Conservation (phyloP, 2,113 vertebrate species). For the Neomonachus schauinslandi region DNA sequence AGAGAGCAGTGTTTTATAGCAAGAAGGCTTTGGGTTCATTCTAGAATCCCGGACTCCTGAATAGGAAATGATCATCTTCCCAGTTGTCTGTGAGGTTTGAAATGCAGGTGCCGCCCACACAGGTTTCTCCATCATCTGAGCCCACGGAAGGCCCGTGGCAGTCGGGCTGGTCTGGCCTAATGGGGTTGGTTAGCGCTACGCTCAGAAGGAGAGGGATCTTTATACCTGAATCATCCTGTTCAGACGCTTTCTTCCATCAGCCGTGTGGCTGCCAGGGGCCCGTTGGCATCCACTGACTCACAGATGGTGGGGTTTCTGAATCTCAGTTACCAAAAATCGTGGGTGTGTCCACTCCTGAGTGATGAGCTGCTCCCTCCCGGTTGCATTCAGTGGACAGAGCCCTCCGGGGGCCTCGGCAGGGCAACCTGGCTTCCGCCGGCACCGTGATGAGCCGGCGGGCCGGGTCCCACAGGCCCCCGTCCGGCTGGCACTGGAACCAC, state of each 20-base stretch:
- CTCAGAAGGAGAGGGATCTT: neutral
- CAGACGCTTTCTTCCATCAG: neutral
- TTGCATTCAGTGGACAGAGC: too few relatives aligned
- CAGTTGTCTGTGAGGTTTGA: accelerated
- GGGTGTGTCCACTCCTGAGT: accelerated
- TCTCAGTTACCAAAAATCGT: accelerated
- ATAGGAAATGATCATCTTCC: neutral
- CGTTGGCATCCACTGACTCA: neutral
- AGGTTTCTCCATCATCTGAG: accelerated
- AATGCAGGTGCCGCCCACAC: accelerated
- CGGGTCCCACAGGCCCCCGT: accelerated
- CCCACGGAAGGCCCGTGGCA: accelerated
- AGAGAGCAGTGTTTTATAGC: neutral
- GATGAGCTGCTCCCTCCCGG: neutral
- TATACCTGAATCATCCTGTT: too few relatives aligned
- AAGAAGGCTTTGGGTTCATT: neutral
- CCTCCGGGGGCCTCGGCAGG: neutral
- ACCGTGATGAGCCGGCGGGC: accelerated
- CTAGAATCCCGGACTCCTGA: neutral
- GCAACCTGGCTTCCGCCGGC: neutral
- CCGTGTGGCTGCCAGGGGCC: accelerated
- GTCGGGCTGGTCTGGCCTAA: neutral
- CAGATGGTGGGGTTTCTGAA: neutral
- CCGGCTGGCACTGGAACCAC: accelerated
- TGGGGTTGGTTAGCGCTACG: accelerated